Conservation (phyloP, 2,113 vertebrate genomes). For the Manacus vitellinus region DNA sequence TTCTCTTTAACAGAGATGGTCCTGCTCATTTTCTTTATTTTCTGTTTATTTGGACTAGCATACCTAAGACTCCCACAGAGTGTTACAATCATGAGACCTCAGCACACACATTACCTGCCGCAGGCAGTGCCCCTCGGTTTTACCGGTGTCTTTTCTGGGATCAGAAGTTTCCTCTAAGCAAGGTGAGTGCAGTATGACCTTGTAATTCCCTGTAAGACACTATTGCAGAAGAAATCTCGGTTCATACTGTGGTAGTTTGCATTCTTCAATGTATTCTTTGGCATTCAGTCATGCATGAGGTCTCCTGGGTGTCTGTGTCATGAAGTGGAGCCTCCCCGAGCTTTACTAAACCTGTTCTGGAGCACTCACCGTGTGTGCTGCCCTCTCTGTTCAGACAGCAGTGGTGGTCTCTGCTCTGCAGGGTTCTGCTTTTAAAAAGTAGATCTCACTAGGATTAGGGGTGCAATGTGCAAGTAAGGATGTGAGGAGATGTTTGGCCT, state of each 20-base stretch:
- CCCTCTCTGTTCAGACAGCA: neutral
- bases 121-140: neutral
- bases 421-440: neutral
- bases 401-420: neutral
- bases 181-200: neutral
- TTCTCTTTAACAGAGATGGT: neutral
- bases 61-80: neutral
- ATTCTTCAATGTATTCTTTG: neutral
- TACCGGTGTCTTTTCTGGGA: neutral
- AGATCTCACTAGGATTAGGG: neutral
- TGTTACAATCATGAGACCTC: neutral
- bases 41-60: neutral
- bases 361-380: rapidly evolving
- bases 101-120: neutral
- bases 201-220: neutral
- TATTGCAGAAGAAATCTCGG: neutral
- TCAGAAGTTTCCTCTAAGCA: neutral
- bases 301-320: neutral
- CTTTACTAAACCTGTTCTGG: rapidly evolving
- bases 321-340: neutral
- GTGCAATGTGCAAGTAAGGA: neutral
- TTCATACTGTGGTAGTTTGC: neutral
- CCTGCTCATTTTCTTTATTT: neutral
- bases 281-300: neutral
- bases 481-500: neutral